Base-by-base conservation (phyloP, 1,140 invertebrate species). In the Anastrepha ludens region DNA sequence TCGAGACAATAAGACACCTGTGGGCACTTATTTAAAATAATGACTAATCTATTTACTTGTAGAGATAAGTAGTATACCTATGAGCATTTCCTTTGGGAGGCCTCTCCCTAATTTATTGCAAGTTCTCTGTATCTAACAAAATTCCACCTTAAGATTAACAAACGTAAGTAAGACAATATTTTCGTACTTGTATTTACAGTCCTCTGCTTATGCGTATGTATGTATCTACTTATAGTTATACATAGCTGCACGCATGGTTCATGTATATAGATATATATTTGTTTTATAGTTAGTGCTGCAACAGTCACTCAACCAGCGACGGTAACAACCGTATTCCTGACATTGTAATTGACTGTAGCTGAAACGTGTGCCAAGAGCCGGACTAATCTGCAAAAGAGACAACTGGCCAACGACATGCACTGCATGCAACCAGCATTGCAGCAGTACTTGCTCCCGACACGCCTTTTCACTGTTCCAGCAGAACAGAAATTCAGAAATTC, bases 401-500 rank as follows among this genome's bases (percentile, higher is more conserved):
- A 81, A 81, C 47, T 55, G 74, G 6, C 44, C 74, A 55, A 55
- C 47, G 47, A 81, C 74, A 81, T 81, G 74, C 47, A 55, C 55
- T 81, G 50, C 74, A 81, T 81, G 74, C 74, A 81, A 81, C 74
- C 74, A 58, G 74, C 74, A 81, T n/a, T 55, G 74, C 74, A 55
- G 74, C 74, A 8, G 17, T 55, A 50, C 17, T 55, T 9, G 55
- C 74, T 55, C n/a, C 50, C 13, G 74, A 50, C 47, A 81, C 74
- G 74, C 74, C 74, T 81, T 81, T 81, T 81, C 74, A 81, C 74
- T 81, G 74, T 81, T 55, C 11, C 47, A 55, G 17, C 74, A 50
- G 17, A 55, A 55, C 50, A 11, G 50, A 55, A 55, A 55, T 55
- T 55, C 47, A 81, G 74, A 81, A 50, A 55, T 58, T 55, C 74